phyloP scores from a whole-genome alignment of 1,140 invertebrate genomes.

The Hypsibius dujardini region DNA sequence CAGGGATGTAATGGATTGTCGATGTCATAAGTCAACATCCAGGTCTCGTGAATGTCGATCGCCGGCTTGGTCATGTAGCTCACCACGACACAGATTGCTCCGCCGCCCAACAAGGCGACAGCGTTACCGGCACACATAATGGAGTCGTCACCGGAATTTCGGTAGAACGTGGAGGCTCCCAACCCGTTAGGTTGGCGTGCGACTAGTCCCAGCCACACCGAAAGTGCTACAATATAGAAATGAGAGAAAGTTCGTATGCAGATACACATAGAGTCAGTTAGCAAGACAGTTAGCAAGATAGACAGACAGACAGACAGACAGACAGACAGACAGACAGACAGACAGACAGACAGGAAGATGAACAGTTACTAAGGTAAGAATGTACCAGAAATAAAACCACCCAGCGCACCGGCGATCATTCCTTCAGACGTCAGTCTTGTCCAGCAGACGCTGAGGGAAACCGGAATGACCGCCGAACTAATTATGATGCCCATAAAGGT shows the following conservation, averaged over 20 bases:
- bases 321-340: too few species aligned
- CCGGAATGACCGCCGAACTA: slow-evolving; percentile 34
- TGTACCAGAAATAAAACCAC: slow-evolving; percentile 26
- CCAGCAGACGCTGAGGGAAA: slow-evolving; percentile 33
- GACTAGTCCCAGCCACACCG: slow-evolving; percentile 31
- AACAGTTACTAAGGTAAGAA: neutral
- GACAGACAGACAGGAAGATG: too few species aligned
- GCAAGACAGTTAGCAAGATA: too few species aligned
- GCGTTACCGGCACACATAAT: slow-evolving; percentile 34
- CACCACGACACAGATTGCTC: slow-evolving; percentile 29
- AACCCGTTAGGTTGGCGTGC: slow-evolving; percentile 30
- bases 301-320: too few species aligned
- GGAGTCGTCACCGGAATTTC: slow-evolving; percentile 31
- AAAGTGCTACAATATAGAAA: slow-evolving; percentile 25
- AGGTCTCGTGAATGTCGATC: slow-evolving; percentile 27
- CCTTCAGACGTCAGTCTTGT: slow-evolving; percentile 29
- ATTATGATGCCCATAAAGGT: slow-evolving; percentile 35
- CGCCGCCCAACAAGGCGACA: slow-evolving; percentile 30
- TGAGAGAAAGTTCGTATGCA: neutral
- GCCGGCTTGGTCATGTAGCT: slow-evolving; percentile 27
- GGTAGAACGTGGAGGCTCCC: slow-evolving; percentile 25
- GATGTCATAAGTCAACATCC: slow-evolving; percentile 35
- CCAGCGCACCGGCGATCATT: slow-evolving; percentile 31
- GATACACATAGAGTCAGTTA: neutral
- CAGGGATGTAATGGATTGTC: slow-evolving; percentile 35